Conservation (phyloP, 2,888 invertebrate genomes). For the Anticlea derivata region DNA sequence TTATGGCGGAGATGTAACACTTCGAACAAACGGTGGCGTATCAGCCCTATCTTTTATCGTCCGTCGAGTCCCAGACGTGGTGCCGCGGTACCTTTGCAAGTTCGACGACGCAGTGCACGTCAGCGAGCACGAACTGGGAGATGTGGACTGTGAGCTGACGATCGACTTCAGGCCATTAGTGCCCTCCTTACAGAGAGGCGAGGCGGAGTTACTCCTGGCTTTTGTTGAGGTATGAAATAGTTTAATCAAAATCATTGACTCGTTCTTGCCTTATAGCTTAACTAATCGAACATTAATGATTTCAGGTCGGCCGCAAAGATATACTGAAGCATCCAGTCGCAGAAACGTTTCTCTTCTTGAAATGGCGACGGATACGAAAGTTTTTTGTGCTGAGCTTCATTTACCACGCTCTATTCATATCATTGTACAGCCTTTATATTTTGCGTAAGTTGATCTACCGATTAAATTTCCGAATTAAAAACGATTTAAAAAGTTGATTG, state of each 20-base stretch:
- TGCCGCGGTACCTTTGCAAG: constrained; percentile 87
- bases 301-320: constrained; percentile 89
- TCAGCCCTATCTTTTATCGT: constrained; percentile 92
- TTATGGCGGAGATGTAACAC: constrained; percentile 92
- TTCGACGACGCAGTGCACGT: constrained; percentile 90
- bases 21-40: constrained; percentile 91
- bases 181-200: constrained; percentile 85
- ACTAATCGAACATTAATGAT: not conserved
- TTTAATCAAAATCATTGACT: not conserved
- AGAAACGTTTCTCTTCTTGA: constrained; percentile 92
- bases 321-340: constrained; percentile 92
- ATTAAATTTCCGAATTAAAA: too few relatives aligned
- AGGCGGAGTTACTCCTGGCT: constrained; percentile 87
- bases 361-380: constrained; percentile 92
- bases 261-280: too few relatives aligned
- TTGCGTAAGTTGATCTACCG: constrained; percentile 78
- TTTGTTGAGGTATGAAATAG: constrained; percentile 84
- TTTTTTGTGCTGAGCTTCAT: constrained; percentile 91
- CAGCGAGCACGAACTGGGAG: constrained; percentile 93
- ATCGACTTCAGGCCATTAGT: constrained; percentile 84
- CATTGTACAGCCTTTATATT: constrained; percentile 89
- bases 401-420: constrained; percentile 90
- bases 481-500: too few relatives aligned
- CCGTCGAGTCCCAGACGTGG: constrained; percentile 92
- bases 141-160: constrained; percentile 92